These are phyloP conservation scores for Excalfactoria chinensis DNA, from an alignment of 2,113 vertebrate genomes.

Conservation along the genomic window DNA sequence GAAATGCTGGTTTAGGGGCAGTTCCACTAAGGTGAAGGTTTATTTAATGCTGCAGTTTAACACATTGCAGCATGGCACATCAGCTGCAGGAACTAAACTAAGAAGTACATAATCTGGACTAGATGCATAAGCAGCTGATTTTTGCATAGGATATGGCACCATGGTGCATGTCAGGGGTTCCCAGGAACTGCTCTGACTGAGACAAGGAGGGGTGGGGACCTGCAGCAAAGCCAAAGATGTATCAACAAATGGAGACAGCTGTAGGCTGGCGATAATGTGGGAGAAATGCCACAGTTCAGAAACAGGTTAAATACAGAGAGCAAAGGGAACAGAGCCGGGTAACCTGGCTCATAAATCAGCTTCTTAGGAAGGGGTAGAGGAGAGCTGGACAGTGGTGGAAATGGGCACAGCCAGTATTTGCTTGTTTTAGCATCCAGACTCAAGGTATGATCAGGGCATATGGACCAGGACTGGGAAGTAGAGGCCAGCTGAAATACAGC, in stretches of 20 bases:
- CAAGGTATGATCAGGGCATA: not conserved
- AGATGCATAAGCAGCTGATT: not conserved
- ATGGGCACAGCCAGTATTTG: not conserved
- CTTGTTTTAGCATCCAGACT: not conserved
- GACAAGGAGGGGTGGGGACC: not conserved
- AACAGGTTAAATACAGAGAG: not conserved
- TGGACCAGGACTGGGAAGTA: not conserved
- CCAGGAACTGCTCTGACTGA: not conserved
- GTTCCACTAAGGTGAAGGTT: not conserved
- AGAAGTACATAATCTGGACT: not conserved
- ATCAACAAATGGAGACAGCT: not conserved
- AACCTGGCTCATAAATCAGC: not conserved
- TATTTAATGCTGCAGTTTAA: not conserved
- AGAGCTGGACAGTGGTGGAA: not conserved
- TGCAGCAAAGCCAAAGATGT: not conserved
- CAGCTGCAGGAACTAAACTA: not conserved
- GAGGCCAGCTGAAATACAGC: not conserved
- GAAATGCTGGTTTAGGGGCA: not conserved
- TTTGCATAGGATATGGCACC: not conserved
- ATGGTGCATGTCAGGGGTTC: not conserved
- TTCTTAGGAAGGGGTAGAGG: fast-evolving
- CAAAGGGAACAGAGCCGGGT: not conserved
- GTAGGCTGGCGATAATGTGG: not conserved
- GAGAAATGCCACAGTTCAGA: not conserved
- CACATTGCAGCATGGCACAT: not conserved